Conservation (phyloP, 2,888 invertebrate genomes). For the Rhamphomyia laevipes region DNA sequence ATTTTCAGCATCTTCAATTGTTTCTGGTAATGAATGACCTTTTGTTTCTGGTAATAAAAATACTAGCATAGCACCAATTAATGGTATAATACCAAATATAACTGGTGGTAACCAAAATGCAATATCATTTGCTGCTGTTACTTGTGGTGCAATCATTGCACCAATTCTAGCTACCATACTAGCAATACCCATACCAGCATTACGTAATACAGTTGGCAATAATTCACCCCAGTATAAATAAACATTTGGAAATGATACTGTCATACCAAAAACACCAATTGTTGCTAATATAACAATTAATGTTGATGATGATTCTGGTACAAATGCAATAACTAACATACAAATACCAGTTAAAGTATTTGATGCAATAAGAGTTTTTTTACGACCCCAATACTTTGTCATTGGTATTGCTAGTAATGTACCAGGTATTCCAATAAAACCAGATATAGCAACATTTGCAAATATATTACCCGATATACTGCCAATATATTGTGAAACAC, state of each 20-base stretch:
- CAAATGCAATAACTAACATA: conserved; percentile 51
- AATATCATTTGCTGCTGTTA: conserved; percentile 39
- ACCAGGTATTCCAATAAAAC: conserved; percentile 54
- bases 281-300: conserved; percentile 53
- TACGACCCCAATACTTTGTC: conserved; percentile 53
- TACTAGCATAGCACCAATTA: conserved; percentile 56
- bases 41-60: conserved; percentile 51
- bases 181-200: conserved; percentile 73
- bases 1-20: conserved; percentile 41
- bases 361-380: conserved; percentile 49
- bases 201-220: conserved; percentile 80
- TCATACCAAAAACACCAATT: conserved; percentile 67
- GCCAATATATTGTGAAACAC: conserved; percentile 75
- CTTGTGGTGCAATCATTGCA: conserved; percentile 73
- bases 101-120: conserved; percentile 54
- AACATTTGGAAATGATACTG: conserved; percentile 72
- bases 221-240: conserved; percentile 81
- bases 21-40: conserved; percentile 54
- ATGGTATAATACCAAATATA: conserved; percentile 57
- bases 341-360: conserved; percentile 49
- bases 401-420: conserved; percentile 53
- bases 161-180: conserved; percentile 79
- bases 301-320: conserved; percentile 25
- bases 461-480: conserved; percentile 72
- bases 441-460: conserved; percentile 72